These are phyloP conservation scores for Diarsia dahlii DNA, from an alignment of 2,888 invertebrate species.

Conservation along the genomic window DNA sequence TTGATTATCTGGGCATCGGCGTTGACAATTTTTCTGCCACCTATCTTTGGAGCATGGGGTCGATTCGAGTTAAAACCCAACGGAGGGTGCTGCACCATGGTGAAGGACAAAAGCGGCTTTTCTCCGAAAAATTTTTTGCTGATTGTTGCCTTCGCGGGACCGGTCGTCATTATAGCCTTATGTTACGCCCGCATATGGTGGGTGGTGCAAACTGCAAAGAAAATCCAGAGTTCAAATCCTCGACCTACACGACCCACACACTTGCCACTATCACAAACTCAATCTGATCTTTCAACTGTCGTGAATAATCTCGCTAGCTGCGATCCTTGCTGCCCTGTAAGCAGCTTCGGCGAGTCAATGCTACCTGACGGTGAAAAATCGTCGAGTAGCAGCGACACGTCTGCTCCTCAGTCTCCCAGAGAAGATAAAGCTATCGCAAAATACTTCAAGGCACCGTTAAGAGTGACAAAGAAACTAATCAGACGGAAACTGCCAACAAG, in stretches of 20 bases:
- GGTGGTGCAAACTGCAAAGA: slow-evolving; percentile 93
- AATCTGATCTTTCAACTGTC: slow-evolving; percentile 23
- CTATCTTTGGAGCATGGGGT: slow-evolving; percentile 94
- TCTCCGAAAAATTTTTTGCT: slow-evolving; percentile 93
- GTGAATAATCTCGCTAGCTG: neutral
- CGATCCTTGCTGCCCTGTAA: slow-evolving; percentile 9
- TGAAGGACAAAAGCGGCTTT: slow-evolving; percentile 91
- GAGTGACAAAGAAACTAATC: slow-evolving; percentile 75
- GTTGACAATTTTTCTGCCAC: slow-evolving; percentile 92
- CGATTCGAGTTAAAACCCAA: slow-evolving; percentile 93
- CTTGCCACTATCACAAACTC: slow-evolving; percentile 53
- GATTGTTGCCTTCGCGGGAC: slow-evolving; percentile 94
- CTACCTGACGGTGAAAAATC: slow-evolving; percentile 14
- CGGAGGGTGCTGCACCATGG: slow-evolving; percentile 95
- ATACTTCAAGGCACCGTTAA: slow-evolving; percentile 78
- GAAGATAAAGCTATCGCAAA: slow-evolving; percentile 59
- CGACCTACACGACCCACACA: slow-evolving; percentile 60
- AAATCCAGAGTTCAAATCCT: slow-evolving; percentile 84
- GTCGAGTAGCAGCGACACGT: neutral
- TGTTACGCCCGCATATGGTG: slow-evolving; percentile 96
- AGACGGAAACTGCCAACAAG: slow-evolving; percentile 92
- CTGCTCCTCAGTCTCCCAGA: slow-evolving; percentile 29
- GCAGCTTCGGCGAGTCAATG: slow-evolving; percentile 18
- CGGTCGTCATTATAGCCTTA: slow-evolving; percentile 95
- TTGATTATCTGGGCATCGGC: slow-evolving; percentile 93